Evolutionary conservation across 2,888 invertebrate genomes (phyloP).

Genomic region (Eucera pruinosa): DNA sequence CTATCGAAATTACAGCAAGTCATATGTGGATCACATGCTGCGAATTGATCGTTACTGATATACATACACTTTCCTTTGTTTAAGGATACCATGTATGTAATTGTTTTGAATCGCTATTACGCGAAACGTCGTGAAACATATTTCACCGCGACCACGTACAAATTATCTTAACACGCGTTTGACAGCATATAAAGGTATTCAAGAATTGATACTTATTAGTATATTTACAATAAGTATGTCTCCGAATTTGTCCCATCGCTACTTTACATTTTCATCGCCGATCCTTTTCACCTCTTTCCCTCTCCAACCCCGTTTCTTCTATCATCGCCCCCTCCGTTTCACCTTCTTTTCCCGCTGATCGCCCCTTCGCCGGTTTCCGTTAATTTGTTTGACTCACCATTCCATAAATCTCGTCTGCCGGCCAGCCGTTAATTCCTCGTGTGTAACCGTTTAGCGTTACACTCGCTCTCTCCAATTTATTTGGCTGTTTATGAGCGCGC

Average conservation of each 20-base stretch:
- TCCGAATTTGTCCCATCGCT: conserved; percentile 4
- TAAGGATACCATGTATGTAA: no score
- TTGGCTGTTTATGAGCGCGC: conserved; percentile 48
- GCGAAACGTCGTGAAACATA: no score
- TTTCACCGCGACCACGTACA: no score
- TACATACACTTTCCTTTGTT: no score
- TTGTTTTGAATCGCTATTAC: no score
- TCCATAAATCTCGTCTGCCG: conserved; percentile 38
- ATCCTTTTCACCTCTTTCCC: not conserved
- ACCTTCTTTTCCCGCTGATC: not conserved
- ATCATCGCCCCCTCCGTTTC: not conserved
- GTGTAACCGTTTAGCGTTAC: conserved; percentile 57
- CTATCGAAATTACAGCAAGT: no score
- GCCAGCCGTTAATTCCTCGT: conserved; percentile 24
- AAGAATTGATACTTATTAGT: no score
- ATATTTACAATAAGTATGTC: no score
- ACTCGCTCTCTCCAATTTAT: conserved; percentile 52
- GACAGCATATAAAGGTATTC: no score
- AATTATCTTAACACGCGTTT: no score
- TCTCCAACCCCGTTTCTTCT: not conserved
- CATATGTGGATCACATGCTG: no score
- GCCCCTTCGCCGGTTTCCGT: conserved; percentile 7
- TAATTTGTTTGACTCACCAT: conserved; percentile 50
- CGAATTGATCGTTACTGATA: no score
- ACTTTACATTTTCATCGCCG: not conserved